phyloP scores from a whole-genome alignment of 2,888 invertebrate genomes.

The Physocephala rufipes region DNA sequence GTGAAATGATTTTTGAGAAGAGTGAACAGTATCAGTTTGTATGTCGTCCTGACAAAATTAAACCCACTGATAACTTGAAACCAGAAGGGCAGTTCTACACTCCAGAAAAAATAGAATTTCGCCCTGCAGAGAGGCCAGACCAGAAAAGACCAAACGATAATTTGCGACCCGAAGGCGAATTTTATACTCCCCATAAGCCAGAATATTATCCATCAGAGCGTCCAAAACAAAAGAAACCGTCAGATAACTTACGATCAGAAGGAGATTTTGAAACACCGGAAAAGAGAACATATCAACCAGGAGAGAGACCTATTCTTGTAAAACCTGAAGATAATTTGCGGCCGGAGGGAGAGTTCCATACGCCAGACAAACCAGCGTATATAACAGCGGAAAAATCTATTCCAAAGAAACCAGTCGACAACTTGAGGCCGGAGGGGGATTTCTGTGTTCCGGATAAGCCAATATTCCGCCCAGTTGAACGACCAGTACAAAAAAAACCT shows the following conservation, averaged over 20 bases:
- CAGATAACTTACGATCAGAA: slow-evolving; percentile 67
- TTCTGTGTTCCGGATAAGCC: slow-evolving; percentile 47
- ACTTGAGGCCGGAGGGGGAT: slow-evolving; percentile 50
- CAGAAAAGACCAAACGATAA: slow-evolving; percentile 69
- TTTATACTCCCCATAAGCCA: slow-evolving; percentile 61
- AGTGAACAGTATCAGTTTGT: slow-evolving; percentile 59
- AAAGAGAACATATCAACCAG: slow-evolving; percentile 57
- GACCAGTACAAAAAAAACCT: slow-evolving; percentile 62
- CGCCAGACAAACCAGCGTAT: slow-evolving; percentile 63
- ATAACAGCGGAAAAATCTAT: slow-evolving; percentile 60
- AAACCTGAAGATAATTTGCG: slow-evolving; percentile 72
- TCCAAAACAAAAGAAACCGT: slow-evolving; percentile 62
- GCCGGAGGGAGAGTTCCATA: slow-evolving; percentile 68
- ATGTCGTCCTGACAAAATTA: slow-evolving; percentile 69
- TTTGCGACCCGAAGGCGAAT: slow-evolving; percentile 66
- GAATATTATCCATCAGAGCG: slow-evolving; percentile 66
- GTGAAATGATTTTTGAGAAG: slow-evolving; percentile 57
- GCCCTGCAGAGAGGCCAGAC: slow-evolving; percentile 66
- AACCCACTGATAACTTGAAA: slow-evolving; percentile 71
- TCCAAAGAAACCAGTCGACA: slow-evolving; percentile 67
- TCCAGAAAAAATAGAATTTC: slow-evolving; percentile 58
- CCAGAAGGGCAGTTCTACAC: slow-evolving; percentile 68
- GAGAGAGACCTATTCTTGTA: slow-evolving; percentile 61
- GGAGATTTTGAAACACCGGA: slow-evolving; percentile 66
- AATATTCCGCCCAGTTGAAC: slow-evolving; percentile 56